These are phyloP conservation scores for Sclerurus mexicanus DNA, from an alignment of 2,113 vertebrate species.

Conservation along the genomic window DNA sequence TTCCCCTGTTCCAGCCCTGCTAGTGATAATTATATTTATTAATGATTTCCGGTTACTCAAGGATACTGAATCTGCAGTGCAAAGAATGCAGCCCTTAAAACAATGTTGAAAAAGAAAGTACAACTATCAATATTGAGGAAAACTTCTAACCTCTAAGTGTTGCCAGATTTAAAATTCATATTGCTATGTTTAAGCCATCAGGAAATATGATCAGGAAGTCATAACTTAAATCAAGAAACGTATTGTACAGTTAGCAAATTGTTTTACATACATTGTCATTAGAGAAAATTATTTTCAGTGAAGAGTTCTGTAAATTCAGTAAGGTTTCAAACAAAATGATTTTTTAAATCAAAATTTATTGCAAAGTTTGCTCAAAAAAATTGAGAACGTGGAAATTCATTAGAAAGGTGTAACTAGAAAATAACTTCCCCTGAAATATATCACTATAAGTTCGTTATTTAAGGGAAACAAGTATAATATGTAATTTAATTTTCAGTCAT, in stretches of 20 bases:
- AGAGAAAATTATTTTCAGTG: not conserved
- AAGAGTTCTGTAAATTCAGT: not conserved
- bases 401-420: not conserved
- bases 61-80: not conserved
- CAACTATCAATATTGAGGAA: not conserved
- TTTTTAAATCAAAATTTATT: not conserved
- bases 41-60: slow-evolving; percentile 11
- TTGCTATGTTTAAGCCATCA: not conserved
- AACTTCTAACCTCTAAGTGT: not conserved
- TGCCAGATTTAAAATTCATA: not conserved
- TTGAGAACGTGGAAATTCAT: not conserved
- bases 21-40: not conserved
- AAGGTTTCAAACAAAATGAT: not conserved
- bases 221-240: not conserved
- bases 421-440: not conserved
- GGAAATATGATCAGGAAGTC: not conserved
- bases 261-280: not conserved
- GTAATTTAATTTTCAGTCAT: not conserved
- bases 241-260: not conserved
- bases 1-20: not conserved
- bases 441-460: not conserved
- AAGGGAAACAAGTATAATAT: not conserved
- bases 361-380: not conserved
- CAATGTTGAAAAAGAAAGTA: not conserved
- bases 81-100: not conserved